A percentile compares a stretch with the other conserved stretches of the same genome.
These are phyloP conservation scores for Myopa tessellatipennis DNA, from an alignment of 2,888 invertebrate genomes.

Conservation along the genomic window DNA sequence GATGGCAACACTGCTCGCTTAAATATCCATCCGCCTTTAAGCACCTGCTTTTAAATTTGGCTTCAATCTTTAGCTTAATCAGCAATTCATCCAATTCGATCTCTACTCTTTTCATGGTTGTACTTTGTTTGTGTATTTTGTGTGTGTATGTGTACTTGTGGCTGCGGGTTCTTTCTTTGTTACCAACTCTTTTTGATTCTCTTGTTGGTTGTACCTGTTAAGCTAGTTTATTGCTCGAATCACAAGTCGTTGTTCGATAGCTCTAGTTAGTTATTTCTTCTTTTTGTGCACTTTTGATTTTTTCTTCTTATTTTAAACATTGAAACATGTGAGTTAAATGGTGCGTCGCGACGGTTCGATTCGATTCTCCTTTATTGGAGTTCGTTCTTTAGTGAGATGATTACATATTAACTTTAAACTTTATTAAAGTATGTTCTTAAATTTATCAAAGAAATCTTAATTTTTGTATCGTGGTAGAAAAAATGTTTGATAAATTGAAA, in stretches of 20 bases:
- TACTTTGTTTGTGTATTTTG: neutral
- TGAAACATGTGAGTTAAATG: conserved; percentile 1
- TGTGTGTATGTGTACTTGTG: neutral
- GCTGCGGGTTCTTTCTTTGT: neutral
- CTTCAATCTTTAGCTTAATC: neutral
- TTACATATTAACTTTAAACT: neutral
- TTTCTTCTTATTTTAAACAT: neutral
- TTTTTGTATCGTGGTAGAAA: neutral
- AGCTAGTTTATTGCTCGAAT: neutral
- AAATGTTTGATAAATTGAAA: neutral
- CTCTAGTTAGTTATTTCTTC: neutral
- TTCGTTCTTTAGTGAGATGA: neutral
- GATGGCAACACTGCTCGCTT: conserved; percentile 4
- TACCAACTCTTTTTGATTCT: conserved; percentile 6
- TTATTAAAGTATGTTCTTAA: neutral
- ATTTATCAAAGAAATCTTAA: no score
- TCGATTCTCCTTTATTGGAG: neutral
- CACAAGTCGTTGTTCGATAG: neutral
- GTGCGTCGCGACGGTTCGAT: neutral
- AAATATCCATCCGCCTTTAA: neutral
- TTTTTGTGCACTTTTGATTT: neutral
- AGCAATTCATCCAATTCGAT: neutral
- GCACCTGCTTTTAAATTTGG: conserved; percentile 17
- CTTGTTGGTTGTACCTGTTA: neutral
- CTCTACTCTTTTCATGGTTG: neutral